phyloP scores from a whole-genome alignment of 2,888 invertebrate species.

The Scaptomyza caliginosa region DNA sequence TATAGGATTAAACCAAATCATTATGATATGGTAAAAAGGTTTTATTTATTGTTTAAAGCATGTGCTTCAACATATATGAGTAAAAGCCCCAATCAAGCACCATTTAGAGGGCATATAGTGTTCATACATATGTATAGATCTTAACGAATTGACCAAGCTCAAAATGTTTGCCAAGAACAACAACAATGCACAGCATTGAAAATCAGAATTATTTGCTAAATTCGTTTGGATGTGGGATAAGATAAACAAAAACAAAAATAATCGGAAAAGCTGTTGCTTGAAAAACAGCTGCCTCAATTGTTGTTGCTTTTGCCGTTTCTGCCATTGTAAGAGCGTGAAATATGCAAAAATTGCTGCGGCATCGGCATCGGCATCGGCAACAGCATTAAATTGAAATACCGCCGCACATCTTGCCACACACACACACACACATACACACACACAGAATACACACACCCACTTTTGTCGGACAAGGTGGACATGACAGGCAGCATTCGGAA shows the following conservation, averaged over 20 bases:
- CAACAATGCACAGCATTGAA: constrained; percentile 1
- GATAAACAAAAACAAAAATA: constrained; percentile 10
- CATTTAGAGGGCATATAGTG: not conserved
- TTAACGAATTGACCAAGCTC: constrained; percentile 1
- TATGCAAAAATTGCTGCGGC: constrained; percentile 46
- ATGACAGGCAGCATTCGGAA: not conserved
- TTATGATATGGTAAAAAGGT: too few species aligned
- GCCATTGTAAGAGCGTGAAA: constrained; percentile 58
- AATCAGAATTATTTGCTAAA: not conserved
- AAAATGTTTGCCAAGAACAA: constrained; percentile 5
- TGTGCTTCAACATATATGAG: not conserved
- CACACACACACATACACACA: not conserved
- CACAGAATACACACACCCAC: not conserved
- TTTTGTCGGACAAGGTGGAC: constrained; percentile 14
- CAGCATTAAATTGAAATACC: constrained; percentile 40
- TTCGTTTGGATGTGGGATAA: not conserved
- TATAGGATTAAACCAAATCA: too few species aligned
- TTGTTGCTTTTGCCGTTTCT: constrained; percentile 1
- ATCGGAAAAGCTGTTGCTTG: constrained; percentile 15
- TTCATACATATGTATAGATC: not conserved
- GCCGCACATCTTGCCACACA: not conserved
- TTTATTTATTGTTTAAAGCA: too few species aligned
- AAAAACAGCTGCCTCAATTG: constrained; percentile 30
- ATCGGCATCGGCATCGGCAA: too few species aligned
- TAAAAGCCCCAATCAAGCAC: not conserved